Percentiles rank a stretch among this genome's conserved stretches.
These are phyloP conservation scores for Cryptus viduatorius DNA, from an alignment of 2,888 invertebrate species.

Conservation along the genomic window DNA sequence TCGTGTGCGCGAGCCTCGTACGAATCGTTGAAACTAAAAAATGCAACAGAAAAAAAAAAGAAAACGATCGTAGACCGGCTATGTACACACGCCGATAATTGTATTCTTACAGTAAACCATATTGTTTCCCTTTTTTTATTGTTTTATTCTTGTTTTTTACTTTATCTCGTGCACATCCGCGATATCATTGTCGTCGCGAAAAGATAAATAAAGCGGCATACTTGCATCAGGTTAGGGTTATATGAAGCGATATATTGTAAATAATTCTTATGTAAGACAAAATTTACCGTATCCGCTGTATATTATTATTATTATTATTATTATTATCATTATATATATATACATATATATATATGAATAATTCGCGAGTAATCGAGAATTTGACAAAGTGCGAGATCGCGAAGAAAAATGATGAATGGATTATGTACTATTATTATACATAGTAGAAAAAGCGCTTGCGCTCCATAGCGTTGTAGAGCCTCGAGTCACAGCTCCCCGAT, in stretches of 20 bases:
- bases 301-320: too few relatives aligned
- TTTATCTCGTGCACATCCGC: conserved; percentile 63
- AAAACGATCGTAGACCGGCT: conserved; percentile 22
- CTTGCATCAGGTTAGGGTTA: conserved; percentile 75
- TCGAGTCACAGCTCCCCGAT: neutral
- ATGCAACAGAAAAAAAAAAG: too few relatives aligned
- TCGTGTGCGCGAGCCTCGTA: conserved; percentile 56
- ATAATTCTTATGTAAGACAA: conserved; percentile 73
- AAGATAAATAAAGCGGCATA: conserved; percentile 53
- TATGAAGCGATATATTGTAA: conserved; percentile 78
- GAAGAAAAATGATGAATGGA: neutral
- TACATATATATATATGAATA: conserved; percentile 1
- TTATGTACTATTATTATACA: conserved; percentile 25
- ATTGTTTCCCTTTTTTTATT: conserved; percentile 4
- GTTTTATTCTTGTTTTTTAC: conserved; percentile 7
- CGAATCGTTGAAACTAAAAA: conserved; percentile 7
- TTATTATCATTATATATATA: too few relatives aligned
- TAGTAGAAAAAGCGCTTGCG: conserved; percentile 23
- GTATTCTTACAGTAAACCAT: conserved; percentile 12
- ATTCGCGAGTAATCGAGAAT: conserved; percentile 50
- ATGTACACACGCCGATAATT: conserved; percentile 22
- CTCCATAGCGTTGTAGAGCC: conserved; percentile 20
- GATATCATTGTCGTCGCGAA: conserved; percentile 70
- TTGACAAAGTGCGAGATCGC: conserved; percentile 11
- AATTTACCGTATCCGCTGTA: conserved; percentile 74